Conservation (phyloP, 2,113 vertebrate genomes). For the Morphnarchus princeps region DNA sequence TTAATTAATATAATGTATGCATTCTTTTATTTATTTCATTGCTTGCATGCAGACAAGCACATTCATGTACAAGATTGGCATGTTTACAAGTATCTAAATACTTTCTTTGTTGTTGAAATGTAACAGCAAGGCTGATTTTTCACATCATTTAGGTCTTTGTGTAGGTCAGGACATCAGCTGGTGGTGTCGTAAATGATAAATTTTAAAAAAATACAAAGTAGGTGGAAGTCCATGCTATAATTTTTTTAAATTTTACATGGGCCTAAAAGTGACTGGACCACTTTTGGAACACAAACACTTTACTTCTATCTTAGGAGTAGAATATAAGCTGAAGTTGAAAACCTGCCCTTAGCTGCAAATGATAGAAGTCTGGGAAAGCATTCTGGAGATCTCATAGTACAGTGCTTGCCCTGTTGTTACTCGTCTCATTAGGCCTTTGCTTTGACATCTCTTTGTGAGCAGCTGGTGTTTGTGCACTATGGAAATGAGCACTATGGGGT, state of each 20-base stretch:
- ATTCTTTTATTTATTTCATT: not conserved
- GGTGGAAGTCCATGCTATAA: not conserved
- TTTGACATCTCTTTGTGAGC: not conserved
- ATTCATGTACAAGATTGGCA: not conserved
- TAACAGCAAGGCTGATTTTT: not conserved
- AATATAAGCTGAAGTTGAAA: not conserved
- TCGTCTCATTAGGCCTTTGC: not conserved
- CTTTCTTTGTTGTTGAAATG: not conserved
- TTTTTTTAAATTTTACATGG: not conserved
- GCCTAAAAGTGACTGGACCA: not conserved
- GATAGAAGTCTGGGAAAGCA: not conserved
- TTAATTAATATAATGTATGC: not conserved
- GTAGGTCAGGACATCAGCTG: not conserved
- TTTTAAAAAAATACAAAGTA: not conserved
- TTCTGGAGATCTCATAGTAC: not conserved
- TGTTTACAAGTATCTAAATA: not conserved
- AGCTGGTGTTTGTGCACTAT: not conserved
- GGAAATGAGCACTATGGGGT: not conserved
- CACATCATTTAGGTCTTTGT: not conserved
- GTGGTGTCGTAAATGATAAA: not conserved
- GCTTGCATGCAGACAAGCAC: not conserved
- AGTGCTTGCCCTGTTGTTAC: not conserved
- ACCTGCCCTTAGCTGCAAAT: not conserved
- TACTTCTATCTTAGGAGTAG: not conserved
- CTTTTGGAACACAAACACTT: not conserved